Evolutionary conservation across 2,888 invertebrate species (phyloP), one percentile per base, ranked within the genome.

Genomic region (Callyntrura guangdongensis): DNA sequence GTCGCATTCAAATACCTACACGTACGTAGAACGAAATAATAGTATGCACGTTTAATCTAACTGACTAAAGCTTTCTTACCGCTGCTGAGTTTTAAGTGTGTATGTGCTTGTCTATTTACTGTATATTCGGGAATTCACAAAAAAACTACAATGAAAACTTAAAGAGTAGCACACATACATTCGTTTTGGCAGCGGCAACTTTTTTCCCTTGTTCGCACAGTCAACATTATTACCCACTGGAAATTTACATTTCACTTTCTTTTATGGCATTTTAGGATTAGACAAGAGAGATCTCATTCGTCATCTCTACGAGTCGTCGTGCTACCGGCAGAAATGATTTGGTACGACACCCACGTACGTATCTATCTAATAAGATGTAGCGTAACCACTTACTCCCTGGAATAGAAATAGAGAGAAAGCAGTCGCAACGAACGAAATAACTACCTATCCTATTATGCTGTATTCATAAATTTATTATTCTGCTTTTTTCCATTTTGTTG

Each of bases 181-280:
- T 36, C 2, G 36, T 36, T 36, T 36, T 36, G 36, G 36, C 36
- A 2, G 8, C 64, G 9, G 25, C 36, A 69, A n/a, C 9, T 17
- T 85, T 85, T 56, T 53, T 72, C 36, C 14, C 67, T 27, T 67
- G 77, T 77, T 64, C 36, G 79, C 67, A 59, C 64, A 45, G 64
- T 64, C 67, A 85, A 74, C 85, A 89, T 81, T 85, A 89, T 85
- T 89, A 81, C 84, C 77, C 45, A 61, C 45, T 59, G 45, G 25
- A 77, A 89, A 89, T 89, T 89, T 89, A 85, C 89, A 85, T 90
- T 90, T 90, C 90, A 81, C 85, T 90, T 90, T 90, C 85, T 86
- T 85, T 90, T 90, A 86, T 86, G 85, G 67, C 90, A 85, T 86
- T 81, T 90, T 53, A 81, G 85, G 90, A 90, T 90, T 90, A 90